Percentiles rank a stretch among this genome's conserved stretches.
Evolutionary conservation across 2,113 vertebrate species (phyloP).

Genomic region (Himantopus leucocephalus): DNA sequence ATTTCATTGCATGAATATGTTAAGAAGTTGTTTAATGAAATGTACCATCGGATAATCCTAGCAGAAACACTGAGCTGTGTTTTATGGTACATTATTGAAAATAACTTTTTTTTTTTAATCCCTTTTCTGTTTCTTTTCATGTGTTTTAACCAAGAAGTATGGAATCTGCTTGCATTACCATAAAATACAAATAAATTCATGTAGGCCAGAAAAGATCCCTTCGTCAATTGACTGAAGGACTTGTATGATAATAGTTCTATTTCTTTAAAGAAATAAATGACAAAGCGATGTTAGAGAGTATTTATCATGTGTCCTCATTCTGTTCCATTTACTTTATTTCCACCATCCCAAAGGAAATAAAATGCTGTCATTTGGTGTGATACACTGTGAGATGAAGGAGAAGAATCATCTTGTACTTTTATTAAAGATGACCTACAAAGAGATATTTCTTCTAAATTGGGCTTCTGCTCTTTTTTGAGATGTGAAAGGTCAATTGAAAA

Average conservation of each 20-base stretch:
- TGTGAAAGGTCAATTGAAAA: slow-evolving; percentile 5
- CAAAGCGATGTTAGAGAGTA: not conserved
- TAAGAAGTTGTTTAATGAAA: not conserved
- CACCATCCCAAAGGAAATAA: slow-evolving; percentile 21
- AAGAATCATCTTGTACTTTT: slow-evolving; percentile 19
- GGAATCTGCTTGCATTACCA: not conserved
- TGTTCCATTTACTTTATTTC: slow-evolving; percentile 59
- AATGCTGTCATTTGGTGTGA: slow-evolving; percentile 34
- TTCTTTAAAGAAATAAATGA: not conserved
- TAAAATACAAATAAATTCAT: not conserved
- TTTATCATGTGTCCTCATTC: slow-evolving; percentile 51
- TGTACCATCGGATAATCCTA: not conserved
- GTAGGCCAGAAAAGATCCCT: not conserved
- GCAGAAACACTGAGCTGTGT: not conserved
- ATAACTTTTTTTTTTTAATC: not conserved
- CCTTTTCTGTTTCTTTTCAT: not conserved
- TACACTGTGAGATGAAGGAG: slow-evolving; percentile 3
- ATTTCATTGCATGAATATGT: not conserved
- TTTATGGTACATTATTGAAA: not conserved
- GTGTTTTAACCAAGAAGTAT: not conserved
- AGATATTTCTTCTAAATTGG: slow-evolving; percentile 17
- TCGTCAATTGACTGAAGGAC: not conserved
- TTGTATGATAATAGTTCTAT: not conserved
- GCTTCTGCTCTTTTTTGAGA: not conserved
- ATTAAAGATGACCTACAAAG: slow-evolving; percentile 39